A percentile compares a stretch with the other conserved stretches of the same genome.
Evolutionary conservation across 1,140 invertebrate genomes (phyloP).

Genomic region (Lepidotrigona ventralis): DNA sequence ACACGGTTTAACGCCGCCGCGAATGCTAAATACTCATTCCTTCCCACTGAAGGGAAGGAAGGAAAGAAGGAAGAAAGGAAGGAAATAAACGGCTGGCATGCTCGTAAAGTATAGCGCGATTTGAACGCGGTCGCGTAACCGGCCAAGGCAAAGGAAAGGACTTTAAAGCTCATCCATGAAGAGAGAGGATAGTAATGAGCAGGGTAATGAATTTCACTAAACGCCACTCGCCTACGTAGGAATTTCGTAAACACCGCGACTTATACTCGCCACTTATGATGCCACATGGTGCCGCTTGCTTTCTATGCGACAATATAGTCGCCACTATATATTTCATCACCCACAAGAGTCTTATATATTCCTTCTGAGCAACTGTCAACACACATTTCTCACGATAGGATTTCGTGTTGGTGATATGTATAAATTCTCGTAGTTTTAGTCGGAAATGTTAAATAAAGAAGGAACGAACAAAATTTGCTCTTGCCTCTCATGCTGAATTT

Average conservation of each 20-base stretch:
- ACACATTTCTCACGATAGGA: neutral
- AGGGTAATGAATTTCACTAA: conserved; percentile 70
- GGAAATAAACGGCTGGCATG: conserved; percentile 4
- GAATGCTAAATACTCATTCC: conserved; percentile 62
- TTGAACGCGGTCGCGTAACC: conserved; percentile 30
- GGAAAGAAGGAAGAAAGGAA: neutral
- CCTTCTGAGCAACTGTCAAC: neutral
- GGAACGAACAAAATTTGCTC: too few species aligned
- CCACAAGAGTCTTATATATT: neutral
- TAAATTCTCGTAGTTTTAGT: too few species aligned
- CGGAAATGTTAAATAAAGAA: too few species aligned
- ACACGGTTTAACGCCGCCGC: conserved; percentile 54
- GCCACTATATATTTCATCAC: neutral
- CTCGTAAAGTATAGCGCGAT: conserved; percentile 55
- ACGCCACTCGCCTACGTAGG: conserved; percentile 59
- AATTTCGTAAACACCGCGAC: conserved; percentile 59
- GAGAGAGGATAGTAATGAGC: conserved; percentile 62
- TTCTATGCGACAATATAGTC: neutral
- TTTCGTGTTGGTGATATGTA: neutral
- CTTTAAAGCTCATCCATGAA: neutral
- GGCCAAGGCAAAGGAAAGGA: conserved; percentile 10
- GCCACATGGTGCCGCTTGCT: neutral
- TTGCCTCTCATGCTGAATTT: too few species aligned
- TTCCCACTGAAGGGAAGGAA: conserved; percentile 24
- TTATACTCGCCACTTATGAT: conserved; percentile 8